Conservation (phyloP, 2,113 vertebrate species). For the Sylvilagus bachmani region DNA sequence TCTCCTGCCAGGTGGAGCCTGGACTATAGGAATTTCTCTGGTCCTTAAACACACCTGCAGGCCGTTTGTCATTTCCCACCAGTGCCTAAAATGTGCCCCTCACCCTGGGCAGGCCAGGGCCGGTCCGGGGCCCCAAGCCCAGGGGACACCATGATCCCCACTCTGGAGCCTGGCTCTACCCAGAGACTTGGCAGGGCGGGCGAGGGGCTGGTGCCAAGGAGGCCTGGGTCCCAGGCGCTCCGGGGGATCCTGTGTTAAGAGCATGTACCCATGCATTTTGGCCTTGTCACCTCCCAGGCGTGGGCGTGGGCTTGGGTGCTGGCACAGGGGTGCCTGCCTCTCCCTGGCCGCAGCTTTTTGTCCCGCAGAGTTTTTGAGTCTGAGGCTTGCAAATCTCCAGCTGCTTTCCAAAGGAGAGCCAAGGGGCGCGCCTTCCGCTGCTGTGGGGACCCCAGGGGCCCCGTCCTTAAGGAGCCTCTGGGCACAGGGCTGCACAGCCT, state of each 20-base stretch:
- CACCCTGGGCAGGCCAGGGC: accelerated
- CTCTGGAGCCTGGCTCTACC: not conserved
- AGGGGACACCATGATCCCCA: no score
- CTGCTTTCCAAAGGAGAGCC: not conserved
- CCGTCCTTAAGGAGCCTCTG: constrained; percentile 13
- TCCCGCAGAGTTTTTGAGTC: no score
- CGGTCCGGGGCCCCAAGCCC: not conserved
- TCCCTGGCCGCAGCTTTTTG: no score
- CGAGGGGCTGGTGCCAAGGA: not conserved
- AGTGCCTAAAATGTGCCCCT: not conserved
- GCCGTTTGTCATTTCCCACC: not conserved
- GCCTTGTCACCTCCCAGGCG: not conserved
- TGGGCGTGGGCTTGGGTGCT: not conserved
- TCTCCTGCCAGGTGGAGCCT: not conserved
- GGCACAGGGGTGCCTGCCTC: no score
- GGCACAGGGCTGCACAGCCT: not conserved
- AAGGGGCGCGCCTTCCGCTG: not conserved
- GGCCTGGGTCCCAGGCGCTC: no score
- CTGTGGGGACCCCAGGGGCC: not conserved
- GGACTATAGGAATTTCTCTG: not conserved
- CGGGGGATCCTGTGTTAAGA: no score
- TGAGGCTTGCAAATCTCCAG: not conserved
- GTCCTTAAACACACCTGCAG: not conserved
- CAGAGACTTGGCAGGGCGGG: not conserved
- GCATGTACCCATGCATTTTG: not conserved